Evolutionary conservation across 1,140 invertebrate species (phyloP).

Genomic region (Stegodyphus mimosarum): DNA sequence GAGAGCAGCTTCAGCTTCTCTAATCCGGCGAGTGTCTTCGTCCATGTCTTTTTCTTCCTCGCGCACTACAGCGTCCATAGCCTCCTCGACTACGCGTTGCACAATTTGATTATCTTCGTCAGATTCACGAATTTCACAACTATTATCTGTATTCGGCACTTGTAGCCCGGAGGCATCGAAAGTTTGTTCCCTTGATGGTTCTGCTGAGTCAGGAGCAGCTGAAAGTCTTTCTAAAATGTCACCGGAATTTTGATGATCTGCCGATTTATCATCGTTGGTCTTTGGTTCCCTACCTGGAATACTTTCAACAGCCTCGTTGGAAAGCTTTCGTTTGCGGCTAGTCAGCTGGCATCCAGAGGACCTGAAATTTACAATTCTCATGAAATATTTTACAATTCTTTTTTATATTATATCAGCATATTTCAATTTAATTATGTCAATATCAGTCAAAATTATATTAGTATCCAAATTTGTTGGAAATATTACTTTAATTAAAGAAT

Average conservation of each 20-base stretch:
- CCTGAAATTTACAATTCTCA: background rate
- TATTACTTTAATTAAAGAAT: no score
- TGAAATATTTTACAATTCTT: no score
- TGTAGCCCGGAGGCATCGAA: slow-evolving; percentile 7
- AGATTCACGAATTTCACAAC: background rate
- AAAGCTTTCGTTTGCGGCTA: slow-evolving; percentile 43
- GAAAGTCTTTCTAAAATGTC: slow-evolving; percentile 1
- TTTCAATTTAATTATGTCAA: no score
- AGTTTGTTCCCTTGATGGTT: background rate
- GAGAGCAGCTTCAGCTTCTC: slow-evolving; percentile 85
- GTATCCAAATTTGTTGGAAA: no score
- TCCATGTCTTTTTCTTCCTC: slow-evolving; percentile 68
- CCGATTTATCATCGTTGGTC: background rate
- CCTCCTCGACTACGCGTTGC: slow-evolving; percentile 48
- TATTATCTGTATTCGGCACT: background rate
- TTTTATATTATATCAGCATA: no score
- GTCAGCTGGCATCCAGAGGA: slow-evolving; percentile 50
- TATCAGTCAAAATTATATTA: no score
- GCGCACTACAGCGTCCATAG: slow-evolving; percentile 44
- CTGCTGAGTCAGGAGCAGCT: background rate
- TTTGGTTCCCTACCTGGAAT: slow-evolving; percentile 12
- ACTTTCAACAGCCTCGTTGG: background rate
- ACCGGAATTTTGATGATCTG: background rate
- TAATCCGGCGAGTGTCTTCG: slow-evolving; percentile 81
- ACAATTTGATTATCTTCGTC: slow-evolving; percentile 34